Evolutionary conservation across 1,140 invertebrate genomes (phyloP).

Genomic region (Saccostrea echinata): DNA sequence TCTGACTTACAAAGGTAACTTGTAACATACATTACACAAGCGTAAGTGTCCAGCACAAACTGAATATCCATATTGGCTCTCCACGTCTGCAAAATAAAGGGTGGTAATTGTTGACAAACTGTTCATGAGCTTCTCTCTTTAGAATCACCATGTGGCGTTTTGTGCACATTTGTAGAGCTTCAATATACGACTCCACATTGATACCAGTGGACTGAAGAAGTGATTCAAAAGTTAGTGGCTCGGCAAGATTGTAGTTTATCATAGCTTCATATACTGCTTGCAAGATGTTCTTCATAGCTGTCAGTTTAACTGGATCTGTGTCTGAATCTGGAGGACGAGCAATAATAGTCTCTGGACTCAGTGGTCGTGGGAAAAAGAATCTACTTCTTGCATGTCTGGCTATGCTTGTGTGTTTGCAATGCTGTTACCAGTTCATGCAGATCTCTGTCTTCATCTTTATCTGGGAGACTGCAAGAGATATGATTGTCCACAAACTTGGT

Average conservation of each 20-base stretch:
- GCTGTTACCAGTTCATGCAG: neutral
- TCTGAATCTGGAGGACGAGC: neutral
- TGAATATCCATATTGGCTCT: slow-evolving; percentile 57
- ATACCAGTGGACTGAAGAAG: slow-evolving; percentile 25
- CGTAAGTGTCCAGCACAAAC: slow-evolving; percentile 51
- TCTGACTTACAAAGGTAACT: slow-evolving; percentile 47
- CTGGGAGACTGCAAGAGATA: neutral
- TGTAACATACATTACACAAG: slow-evolving; percentile 52
- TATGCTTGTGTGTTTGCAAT: slow-evolving; percentile 30
- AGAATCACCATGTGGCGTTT: slow-evolving; percentile 43
- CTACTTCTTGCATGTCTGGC: slow-evolving; percentile 23
- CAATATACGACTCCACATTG: slow-evolving; percentile 11
- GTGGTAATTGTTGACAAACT: slow-evolving; percentile 40
- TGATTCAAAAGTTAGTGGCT: neutral
- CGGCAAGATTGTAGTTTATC: neutral
- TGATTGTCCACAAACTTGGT: slow-evolving; percentile 20
- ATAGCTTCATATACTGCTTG: slow-evolving; percentile 2
- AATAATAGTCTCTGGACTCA: neutral
- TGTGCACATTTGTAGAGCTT: slow-evolving; percentile 36
- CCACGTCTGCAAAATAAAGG: slow-evolving; percentile 43
- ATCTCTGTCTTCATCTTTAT: neutral
- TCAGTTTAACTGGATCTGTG: neutral
- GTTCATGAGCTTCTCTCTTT: slow-evolving; percentile 37
- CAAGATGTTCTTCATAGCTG: slow-evolving; percentile 17
- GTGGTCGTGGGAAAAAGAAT: slow-evolving; percentile 36